A percentile compares a stretch with the other conserved stretches of the same genome.
phyloP scores from a whole-genome alignment of 1,140 invertebrate genomes.

The Leptinotarsa undecemlineata region DNA sequence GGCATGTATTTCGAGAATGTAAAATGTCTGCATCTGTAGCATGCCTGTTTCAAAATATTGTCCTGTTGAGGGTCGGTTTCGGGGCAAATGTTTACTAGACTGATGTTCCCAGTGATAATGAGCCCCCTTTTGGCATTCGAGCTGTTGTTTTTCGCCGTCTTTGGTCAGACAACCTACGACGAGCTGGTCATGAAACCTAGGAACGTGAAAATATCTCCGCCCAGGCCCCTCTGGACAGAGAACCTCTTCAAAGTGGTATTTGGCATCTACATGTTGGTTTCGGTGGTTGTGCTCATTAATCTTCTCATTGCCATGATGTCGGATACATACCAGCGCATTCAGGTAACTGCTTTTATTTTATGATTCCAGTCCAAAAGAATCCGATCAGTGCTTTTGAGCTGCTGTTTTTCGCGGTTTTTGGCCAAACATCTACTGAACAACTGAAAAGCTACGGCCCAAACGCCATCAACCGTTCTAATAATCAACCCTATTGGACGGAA shows the following conservation, averaged over 20 bases:
- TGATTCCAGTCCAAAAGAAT: constrained; percentile 84
- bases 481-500: constrained; percentile 75
- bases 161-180: constrained; percentile 91
- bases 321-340: constrained; percentile 97
- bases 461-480: constrained; percentile 55
- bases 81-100: background rate
- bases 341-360: constrained; percentile 68
- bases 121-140: constrained; percentile 90
- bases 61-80: background rate
- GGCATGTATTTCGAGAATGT: constrained; percentile 53
- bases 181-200: constrained; percentile 70
- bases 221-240: constrained; percentile 73
- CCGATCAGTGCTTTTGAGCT: constrained; percentile 88
- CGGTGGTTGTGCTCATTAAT: constrained; percentile 96
- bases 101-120: constrained; percentile 70
- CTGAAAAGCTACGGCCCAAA: constrained; percentile 63
- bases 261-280: constrained; percentile 96
- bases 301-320: constrained; percentile 99
- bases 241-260: constrained; percentile 86
- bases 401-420: constrained; percentile 98
- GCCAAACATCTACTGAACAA: constrained; percentile 87
- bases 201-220: constrained; percentile 32
- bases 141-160: constrained; percentile 96
- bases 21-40: constrained; percentile 26
- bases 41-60: constrained; percentile 18